Evolutionary conservation across 2,113 vertebrate genomes (phyloP).

Genomic region (Tetrax tetrax): DNA sequence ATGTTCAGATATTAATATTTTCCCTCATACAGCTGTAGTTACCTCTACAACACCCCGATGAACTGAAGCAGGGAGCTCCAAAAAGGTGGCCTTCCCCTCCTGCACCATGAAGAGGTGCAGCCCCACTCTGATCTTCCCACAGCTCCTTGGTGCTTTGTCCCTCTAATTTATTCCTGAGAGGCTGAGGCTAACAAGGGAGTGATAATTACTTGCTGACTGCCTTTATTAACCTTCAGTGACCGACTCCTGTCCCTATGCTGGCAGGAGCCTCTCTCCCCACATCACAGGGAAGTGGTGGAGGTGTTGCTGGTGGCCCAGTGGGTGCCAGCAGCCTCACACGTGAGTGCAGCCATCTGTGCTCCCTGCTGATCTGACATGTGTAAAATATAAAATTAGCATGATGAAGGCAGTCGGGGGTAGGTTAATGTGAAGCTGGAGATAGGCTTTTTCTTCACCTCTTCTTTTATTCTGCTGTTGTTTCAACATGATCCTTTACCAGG

Average conservation of each 20-base stretch:
- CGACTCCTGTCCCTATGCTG: not conserved
- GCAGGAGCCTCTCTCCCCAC: not conserved
- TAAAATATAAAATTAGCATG: slow-evolving; percentile 24
- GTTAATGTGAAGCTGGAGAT: not conserved
- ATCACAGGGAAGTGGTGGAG: not conserved
- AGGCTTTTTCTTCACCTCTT: not conserved
- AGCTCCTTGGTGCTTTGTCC: not conserved
- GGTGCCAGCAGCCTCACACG: not conserved
- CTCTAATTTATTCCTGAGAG: slow-evolving; percentile 35
- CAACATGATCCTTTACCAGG: not conserved
- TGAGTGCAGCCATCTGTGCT: slow-evolving; percentile 49
- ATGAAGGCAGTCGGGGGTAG: not conserved
- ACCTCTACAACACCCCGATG: not conserved
- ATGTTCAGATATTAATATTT: not conserved
- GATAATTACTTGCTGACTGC: slow-evolving; percentile 22
- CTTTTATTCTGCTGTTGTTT: not conserved
- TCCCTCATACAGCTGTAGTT: not conserved
- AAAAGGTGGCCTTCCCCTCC: not conserved
- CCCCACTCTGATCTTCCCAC: not conserved
- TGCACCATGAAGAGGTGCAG: not conserved
- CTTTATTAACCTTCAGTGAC: slow-evolving; percentile 42
- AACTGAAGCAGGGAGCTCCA: not conserved
- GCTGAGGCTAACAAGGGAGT: not conserved
- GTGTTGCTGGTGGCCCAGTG: not conserved
- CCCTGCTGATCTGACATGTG: not conserved